Evolutionary conservation across 2,797 vertebrate species (phyloP).

Genomic region (Acipenser ruthenus): DNA sequence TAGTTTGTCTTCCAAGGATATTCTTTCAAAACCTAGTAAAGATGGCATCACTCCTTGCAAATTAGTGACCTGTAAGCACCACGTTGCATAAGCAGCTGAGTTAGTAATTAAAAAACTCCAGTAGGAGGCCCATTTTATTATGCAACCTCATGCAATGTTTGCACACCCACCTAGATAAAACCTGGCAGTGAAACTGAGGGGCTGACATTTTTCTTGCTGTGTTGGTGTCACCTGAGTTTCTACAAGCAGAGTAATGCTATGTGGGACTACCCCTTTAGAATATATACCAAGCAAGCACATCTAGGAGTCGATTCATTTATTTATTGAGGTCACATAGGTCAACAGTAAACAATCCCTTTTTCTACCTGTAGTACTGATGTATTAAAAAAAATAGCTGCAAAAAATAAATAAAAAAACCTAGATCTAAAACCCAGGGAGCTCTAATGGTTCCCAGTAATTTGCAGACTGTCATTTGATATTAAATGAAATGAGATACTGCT

Average conservation of each 20-base stretch:
- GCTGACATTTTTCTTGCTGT: no score
- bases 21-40: not conserved
- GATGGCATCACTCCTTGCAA: conserved; percentile 30
- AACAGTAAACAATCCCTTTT: no score
- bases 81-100: conserved; percentile 36
- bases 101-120: conserved; percentile 33
- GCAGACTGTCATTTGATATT: conserved; percentile 8
- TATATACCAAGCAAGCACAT: no score
- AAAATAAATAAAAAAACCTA: no score
- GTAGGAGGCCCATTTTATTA: conserved; percentile 17
- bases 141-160: conserved; percentile 19
- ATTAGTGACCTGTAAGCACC: conserved; percentile 29
- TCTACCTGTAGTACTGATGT: no score
- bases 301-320: no score
- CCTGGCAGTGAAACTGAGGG: not conserved
- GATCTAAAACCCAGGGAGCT: not conserved
- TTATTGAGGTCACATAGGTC: no score
- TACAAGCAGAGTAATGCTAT: no score
- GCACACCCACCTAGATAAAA: conserved; percentile 18
- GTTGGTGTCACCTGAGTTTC: no score
- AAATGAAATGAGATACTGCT: conserved; percentile 11
- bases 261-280: no score
- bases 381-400: no score
- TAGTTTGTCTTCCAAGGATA: not conserved
- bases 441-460: not conserved